These are phyloP conservation scores for Meloidogyne hapla DNA, from an alignment of 1,140 invertebrate genomes.

Conservation along the genomic window DNA sequence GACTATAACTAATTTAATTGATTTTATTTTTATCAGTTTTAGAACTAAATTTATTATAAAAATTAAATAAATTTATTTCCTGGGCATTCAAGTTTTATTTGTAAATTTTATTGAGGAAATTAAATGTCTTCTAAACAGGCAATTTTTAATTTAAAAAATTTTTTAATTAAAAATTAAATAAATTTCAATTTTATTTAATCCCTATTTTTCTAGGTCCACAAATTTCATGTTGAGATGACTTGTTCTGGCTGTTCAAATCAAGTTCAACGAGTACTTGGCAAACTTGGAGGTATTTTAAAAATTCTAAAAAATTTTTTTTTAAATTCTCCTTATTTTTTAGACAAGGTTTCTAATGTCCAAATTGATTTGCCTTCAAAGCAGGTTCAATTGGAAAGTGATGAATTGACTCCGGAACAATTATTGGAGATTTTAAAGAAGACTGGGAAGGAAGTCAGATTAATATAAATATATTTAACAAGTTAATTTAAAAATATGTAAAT, in stretches of 20 bases:
- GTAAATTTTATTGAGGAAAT: too few relatives aligned
- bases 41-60: not conserved
- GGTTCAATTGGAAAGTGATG: conserved; percentile 40
- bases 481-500: too few relatives aligned
- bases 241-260: conserved; percentile 53
- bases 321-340: conserved; percentile 27
- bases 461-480: not conserved
- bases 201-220: conserved; percentile 25
- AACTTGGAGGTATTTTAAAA: conserved; percentile 46
- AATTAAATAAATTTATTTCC: too few relatives aligned
- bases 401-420: conserved; percentile 38
- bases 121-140: too few relatives aligned
- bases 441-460: conserved; percentile 37
- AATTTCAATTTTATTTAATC: not conserved
- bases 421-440: conserved; percentile 43
- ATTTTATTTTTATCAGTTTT: not conserved
- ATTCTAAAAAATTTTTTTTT: not conserved
- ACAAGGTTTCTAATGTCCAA: conserved; percentile 44
- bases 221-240: conserved; percentile 40
- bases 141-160: too few relatives aligned
- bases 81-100: too few relatives aligned
- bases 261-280: conserved; percentile 41
- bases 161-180: too few relatives aligned
- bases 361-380: conserved; percentile 38
- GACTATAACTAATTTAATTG: too few relatives aligned